Percentiles rank a stretch among this genome's conserved stretches.
Evolutionary conservation across 2,113 vertebrate species (phyloP).

Genomic region (Nyctereutes procyonoides): DNA sequence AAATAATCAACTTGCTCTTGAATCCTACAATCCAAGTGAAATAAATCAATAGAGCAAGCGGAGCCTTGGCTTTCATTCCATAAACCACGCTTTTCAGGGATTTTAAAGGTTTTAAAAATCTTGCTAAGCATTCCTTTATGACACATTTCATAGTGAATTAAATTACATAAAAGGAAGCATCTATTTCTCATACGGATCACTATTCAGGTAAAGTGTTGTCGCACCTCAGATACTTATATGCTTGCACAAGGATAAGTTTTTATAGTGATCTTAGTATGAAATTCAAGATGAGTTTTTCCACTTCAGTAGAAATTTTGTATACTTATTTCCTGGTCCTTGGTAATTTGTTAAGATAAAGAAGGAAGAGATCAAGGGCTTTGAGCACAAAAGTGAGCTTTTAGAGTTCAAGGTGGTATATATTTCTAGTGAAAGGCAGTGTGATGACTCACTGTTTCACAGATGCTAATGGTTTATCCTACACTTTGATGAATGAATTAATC

Average conservation of each 20-base stretch:
- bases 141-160: slow-evolving; percentile 76
- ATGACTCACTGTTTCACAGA: slow-evolving; percentile 9
- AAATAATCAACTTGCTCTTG: slow-evolving; percentile 48
- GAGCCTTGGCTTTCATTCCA: slow-evolving; percentile 72
- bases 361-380: neutral
- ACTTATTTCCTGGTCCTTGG: neutral
- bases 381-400: slow-evolving; percentile 13
- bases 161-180: slow-evolving; percentile 60
- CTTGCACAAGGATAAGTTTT: slow-evolving; percentile 6
- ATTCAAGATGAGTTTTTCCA: neutral
- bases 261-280: slow-evolving; percentile 3
- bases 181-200: slow-evolving; percentile 82
- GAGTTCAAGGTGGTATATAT: slow-evolving; percentile 38
- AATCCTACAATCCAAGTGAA: slow-evolving; percentile 73
- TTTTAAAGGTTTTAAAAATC: slow-evolving; percentile 80
- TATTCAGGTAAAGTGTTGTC: slow-evolving; percentile 76
- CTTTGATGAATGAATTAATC: neutral
- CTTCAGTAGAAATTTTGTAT: neutral
- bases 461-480: neutral
- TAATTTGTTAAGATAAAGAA: slow-evolving; percentile 25
- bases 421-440: neutral
- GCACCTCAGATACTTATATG: slow-evolving; percentile 46
- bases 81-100: slow-evolving; percentile 63
- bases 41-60: slow-evolving; percentile 75
- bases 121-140: slow-evolving; percentile 73